Evolutionary conservation across 2,113 vertebrate species (phyloP).

Genomic region (Vanacampus margaritifer): DNA sequence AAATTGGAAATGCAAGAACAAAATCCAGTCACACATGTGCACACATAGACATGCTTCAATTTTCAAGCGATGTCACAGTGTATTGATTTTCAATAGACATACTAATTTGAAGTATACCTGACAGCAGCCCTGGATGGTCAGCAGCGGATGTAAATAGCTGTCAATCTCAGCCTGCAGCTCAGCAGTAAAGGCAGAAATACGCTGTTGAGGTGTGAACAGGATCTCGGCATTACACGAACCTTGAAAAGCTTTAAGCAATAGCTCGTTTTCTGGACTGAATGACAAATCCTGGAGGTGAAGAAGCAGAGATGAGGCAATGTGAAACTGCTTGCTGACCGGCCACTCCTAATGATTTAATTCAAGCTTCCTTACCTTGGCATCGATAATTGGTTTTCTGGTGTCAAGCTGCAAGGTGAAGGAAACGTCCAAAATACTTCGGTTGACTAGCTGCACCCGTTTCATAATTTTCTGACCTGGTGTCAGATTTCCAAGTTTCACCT

Average conservation of each 20-base stretch:
- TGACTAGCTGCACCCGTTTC: slow-evolving; percentile 74
- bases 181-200: slow-evolving; percentile 67
- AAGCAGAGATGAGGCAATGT: background rate
- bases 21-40: background rate
- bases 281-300: slow-evolving; percentile 52
- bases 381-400: slow-evolving; percentile 61
- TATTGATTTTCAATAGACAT: background rate
- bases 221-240: slow-evolving; percentile 74
- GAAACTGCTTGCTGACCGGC: background rate
- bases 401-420: slow-evolving; percentile 66
- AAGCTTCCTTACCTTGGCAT: slow-evolving; percentile 69
- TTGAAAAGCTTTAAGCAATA: slow-evolving; percentile 70
- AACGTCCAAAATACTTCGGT: slow-evolving; percentile 72
- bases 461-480: slow-evolving; percentile 71
- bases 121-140: slow-evolving; percentile 79
- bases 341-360: background rate
- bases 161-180: slow-evolving; percentile 75
- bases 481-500: slow-evolving; percentile 78
- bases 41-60: background rate
- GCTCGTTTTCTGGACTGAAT: slow-evolving; percentile 58
- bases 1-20: background rate
- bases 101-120: slow-evolving; percentile 44
- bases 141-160: slow-evolving; percentile 73
- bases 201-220: slow-evolving; percentile 71
- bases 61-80: background rate